Evolutionary conservation across 2,888 invertebrate species (phyloP), one percentile per base, ranked within the genome.

Genomic region (Diachrysia chrysitis): DNA sequence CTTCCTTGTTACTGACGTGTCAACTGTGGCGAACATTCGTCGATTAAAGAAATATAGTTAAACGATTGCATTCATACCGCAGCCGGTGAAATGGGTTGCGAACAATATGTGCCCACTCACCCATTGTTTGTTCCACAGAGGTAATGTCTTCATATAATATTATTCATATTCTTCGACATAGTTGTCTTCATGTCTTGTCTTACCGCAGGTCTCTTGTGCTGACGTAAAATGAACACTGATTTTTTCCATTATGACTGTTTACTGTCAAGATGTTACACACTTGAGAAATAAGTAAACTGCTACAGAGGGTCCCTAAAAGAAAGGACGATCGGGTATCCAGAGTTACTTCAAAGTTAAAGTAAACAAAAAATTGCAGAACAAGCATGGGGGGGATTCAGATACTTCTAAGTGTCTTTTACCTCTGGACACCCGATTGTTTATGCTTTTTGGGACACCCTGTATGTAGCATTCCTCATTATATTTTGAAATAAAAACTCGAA

Each of bases 61-160:
- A 58, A 59, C 61, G 53, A 73, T 69, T 64, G 55, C 64, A 59
- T 62, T 62, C 56, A 46, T 55, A 48, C 61, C 61, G 21, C 37
- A 37, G 16, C 0, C 63, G 21, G 51, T 9, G 32, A 53, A 59
- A 35, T 12, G 46, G 6, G 54, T 56, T 32, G 23, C 35, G n/a
- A 21, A 69, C 55, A 62, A 64, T 56, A 19, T 16, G 16, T 64
- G 16, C n/a, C 42, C 42, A 42, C n/a, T n/a, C 7, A 42, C 6
- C n/a, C n/a, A 42, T 42, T 42, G 42, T 42, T 42, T n/a, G 42
- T 42, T n/a, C 14, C 2, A 14, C n/a, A n/a, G n/a, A 0, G 42
- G n/a, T n/a, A n/a, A 42, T 42, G 42, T 42, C 42, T 42, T 42
- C n/a, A 42, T 42, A 42, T 42, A 42, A 42, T 42, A 42, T 10